A percentile compares a stretch with the other conserved stretches of the same genome.
phyloP scores from a whole-genome alignment of 2,113 vertebrate genomes.

The Tenrec ecaudatus region DNA sequence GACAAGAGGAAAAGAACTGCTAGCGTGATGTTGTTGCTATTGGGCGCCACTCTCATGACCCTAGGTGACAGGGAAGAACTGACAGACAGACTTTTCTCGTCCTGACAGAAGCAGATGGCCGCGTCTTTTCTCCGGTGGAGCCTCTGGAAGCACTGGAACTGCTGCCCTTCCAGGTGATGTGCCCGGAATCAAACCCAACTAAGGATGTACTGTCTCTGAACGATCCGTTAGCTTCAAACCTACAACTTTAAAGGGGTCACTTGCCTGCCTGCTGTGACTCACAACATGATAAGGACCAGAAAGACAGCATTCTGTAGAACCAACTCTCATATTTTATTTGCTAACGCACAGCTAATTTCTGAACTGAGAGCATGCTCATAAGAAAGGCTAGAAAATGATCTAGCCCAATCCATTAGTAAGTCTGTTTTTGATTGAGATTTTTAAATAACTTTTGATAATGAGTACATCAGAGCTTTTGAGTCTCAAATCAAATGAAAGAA shows the following conservation, averaged over 20 bases:
- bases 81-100: not conserved
- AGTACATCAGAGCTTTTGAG: slow-evolving; percentile 66
- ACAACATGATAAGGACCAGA: slow-evolving; percentile 78
- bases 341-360: slow-evolving; percentile 79
- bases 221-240: slow-evolving; percentile 68
- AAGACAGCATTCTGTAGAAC: slow-evolving; percentile 73
- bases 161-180: not conserved
- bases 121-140: not conserved
- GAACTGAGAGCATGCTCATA: slow-evolving; percentile 77
- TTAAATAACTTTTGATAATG: slow-evolving; percentile 72
- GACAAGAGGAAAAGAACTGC: slow-evolving; percentile 47
- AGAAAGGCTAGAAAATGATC: slow-evolving; percentile 68
- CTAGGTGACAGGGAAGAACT: not conserved
- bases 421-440: slow-evolving; percentile 71
- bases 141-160: not conserved
- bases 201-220: slow-evolving; percentile 71
- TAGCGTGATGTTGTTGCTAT: not conserved
- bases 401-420: slow-evolving; percentile 68
- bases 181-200: slow-evolving; percentile 76
- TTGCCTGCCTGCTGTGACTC: slow-evolving; percentile 75
- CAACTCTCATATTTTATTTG: slow-evolving; percentile 83
- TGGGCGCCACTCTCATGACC: not conserved
- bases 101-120: not conserved
- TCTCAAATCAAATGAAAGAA: slow-evolving; percentile 81
- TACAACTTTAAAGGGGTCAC: slow-evolving; percentile 72